Percentiles rank a stretch among this genome's conserved stretches.
Evolutionary conservation across 2,797 vertebrate genomes (phyloP).

Genomic region (Rallus crepitans): DNA sequence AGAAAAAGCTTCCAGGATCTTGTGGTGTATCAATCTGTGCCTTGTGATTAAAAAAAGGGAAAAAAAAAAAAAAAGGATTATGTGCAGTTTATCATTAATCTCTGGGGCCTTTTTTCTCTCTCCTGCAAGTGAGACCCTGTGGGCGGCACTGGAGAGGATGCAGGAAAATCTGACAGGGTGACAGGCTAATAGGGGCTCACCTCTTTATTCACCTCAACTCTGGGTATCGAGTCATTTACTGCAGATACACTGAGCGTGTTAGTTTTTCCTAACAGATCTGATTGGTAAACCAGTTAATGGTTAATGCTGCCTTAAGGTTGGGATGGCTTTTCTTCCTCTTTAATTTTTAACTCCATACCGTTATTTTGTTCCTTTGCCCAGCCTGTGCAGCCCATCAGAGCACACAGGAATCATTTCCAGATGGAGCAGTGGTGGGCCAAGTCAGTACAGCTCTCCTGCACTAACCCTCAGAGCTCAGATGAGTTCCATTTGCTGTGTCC

Average conservation of each 20-base stretch:
- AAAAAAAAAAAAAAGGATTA: not conserved
- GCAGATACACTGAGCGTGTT: not conserved
- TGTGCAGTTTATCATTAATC: not conserved
- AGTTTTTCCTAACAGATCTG: constrained; percentile 6
- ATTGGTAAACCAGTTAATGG: constrained; percentile 38
- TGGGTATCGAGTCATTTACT: not conserved
- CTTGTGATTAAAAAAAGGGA: not conserved
- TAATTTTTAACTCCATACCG: constrained; percentile 19
- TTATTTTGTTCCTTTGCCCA: constrained; percentile 54
- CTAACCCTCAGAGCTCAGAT: constrained; percentile 6
- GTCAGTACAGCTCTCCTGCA: not conserved
- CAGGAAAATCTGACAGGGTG: not conserved
- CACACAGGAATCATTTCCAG: constrained; percentile 60
- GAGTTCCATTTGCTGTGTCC: not conserved
- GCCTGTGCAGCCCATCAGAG: not conserved
- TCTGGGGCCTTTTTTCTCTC: not conserved
- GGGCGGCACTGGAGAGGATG: not conserved
- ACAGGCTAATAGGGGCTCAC: not conserved
- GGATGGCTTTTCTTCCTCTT: not conserved
- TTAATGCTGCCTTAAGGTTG: constrained; percentile 29
- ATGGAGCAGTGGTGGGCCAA: constrained; percentile 45
- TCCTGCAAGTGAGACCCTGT: not conserved
- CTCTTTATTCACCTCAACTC: not conserved
- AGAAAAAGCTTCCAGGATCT: not conserved
- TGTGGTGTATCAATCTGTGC: not conserved